Percentiles rank a stretch among this genome's conserved stretches.
Evolutionary conservation across 2,113 vertebrate species (phyloP).

Genomic region (Nanorana parkeri): DNA sequence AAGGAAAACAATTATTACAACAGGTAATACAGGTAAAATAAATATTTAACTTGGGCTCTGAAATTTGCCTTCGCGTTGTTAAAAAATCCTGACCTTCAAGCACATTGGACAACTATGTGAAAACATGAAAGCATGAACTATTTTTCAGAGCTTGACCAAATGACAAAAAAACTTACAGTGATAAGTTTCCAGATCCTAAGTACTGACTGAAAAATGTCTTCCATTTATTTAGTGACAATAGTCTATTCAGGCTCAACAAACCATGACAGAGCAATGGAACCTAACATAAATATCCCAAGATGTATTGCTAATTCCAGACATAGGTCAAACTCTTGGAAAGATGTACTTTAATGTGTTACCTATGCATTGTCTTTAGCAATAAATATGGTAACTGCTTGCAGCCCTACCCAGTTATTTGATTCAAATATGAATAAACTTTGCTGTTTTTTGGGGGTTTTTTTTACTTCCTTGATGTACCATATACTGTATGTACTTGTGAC

Average conservation of each 20-base stretch:
- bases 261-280: conserved; percentile 34
- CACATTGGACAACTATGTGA: conserved; percentile 2
- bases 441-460: no score
- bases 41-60: no score
- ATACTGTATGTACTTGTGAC: no score
- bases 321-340: background rate
- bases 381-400: no score
- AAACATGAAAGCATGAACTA: background rate
- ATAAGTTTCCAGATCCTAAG: conserved; percentile 1
- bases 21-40: no score
- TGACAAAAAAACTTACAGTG: conserved; percentile 38
- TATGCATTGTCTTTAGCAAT: no score
- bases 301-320: background rate
- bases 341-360: background rate
- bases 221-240: conserved; percentile 44
- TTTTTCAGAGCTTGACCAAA: background rate
- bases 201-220: conserved; percentile 21
- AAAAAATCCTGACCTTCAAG: conserved; percentile 27
- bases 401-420: no score
- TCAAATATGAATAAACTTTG: no score
- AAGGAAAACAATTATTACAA: no score
- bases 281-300: conserved; percentile 23
- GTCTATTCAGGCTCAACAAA: conserved; percentile 46
- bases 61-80: background rate
- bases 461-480: no score